These are phyloP conservation scores for Corvus hawaiiensis DNA, from an alignment of 2,113 vertebrate genomes.

Conservation along the genomic window DNA sequence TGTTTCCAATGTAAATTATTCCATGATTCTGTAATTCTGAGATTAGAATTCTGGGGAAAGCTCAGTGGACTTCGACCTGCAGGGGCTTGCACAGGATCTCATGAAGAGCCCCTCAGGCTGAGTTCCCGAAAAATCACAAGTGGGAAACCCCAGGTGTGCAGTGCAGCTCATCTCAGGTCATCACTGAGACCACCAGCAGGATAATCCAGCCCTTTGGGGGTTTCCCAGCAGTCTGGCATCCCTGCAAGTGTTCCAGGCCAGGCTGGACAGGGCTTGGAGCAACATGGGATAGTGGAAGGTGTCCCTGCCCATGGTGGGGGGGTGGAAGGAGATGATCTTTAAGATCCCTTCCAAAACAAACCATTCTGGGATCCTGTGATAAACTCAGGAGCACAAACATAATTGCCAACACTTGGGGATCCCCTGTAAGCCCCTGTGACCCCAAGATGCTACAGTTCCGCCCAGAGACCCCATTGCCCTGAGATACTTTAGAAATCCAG, in stretches of 20 bases:
- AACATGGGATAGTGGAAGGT: accelerated
- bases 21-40: neutral
- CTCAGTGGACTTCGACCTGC: neutral
- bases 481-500: neutral
- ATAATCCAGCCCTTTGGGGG: neutral
- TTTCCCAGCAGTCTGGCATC: neutral
- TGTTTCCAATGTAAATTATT: neutral
- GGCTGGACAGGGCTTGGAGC: accelerated
- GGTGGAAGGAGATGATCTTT: accelerated
- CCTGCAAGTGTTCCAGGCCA: neutral
- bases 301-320: neutral
- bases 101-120: neutral
- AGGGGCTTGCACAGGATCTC: neutral
- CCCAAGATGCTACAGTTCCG: accelerated
- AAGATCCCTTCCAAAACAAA: neutral
- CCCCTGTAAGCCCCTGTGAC: accelerated
- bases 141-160: neutral
- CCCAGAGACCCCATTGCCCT: neutral
- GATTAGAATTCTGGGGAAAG: neutral
- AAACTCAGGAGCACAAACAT: neutral
- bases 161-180: neutral
- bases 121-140: accelerated
- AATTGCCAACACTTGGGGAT: neutral
- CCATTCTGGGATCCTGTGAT: neutral
- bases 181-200: neutral